Evolutionary conservation across 2,888 invertebrate species (phyloP), one percentile per base, ranked within the genome.

Genomic region (Punctoribates punctum): DNA sequence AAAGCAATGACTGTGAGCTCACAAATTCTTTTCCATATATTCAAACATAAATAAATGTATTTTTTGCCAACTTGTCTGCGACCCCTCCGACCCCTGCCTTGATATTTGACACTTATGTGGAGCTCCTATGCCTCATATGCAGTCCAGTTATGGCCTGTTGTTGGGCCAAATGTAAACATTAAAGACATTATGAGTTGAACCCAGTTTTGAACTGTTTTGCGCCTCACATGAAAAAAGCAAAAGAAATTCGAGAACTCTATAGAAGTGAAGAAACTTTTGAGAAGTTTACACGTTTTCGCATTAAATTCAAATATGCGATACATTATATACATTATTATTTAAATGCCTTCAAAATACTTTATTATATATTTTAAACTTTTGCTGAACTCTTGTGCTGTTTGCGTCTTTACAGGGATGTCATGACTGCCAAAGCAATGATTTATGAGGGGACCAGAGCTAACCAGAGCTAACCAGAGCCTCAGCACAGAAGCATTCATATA

Each of bases 71-170:
- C 65, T 38, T 65, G 27, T 62, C 6, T 62, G 62, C 62, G 42
- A 42, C 42, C 51, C 20, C 20, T 51, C 51, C 20, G 65, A 65
- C 65, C 65, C 65, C 65, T 65, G 34, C 65, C 34, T 17, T 65
- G 65, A 65, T 34, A 65, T 65, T 65, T 65, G 65, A 65, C 65
- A 65, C 65, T 65, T 65, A 65, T 65, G 27, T 60, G 60, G 27
- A 60, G 25, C 13, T 60, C 60, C 5, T 60, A 27, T 60, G 27
- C 27, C 25, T 60, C 23, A 25, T 25, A 60, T 23, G 27, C 23
- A 60, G 60, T n/a, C 60, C 60, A 27, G 60, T 60, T 60, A 60
- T 25, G 25, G 34, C 65, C 15, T 65, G 34, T 34, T 60, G 60
- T 60, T 27, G 60, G 27, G 34, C 65, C 29, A 65, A n/a, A 65